Evolutionary conservation across 2,888 invertebrate genomes (phyloP).

Genomic region (Epinotia brunnichana): DNA sequence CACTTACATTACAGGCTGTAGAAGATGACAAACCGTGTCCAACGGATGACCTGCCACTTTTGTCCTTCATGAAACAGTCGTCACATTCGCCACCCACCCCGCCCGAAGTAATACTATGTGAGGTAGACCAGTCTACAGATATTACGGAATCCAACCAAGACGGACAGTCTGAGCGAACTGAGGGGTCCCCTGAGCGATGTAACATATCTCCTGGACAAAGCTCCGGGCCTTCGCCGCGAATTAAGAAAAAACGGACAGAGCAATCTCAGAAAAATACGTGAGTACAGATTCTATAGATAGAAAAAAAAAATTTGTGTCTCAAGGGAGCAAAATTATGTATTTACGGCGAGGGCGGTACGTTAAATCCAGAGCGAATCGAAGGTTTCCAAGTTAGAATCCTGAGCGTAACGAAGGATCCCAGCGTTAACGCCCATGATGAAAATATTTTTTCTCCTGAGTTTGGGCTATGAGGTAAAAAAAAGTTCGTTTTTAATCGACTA

Average conservation of each 20-base stretch:
- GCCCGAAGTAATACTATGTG: neutral
- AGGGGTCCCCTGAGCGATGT: constrained; percentile 8
- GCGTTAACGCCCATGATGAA: too few species aligned
- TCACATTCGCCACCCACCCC: neutral
- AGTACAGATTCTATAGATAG: neutral
- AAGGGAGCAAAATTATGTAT: too few species aligned
- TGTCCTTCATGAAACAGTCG: neutral
- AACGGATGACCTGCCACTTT: neutral
- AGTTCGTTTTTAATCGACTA: too few species aligned
- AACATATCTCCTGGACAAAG: neutral
- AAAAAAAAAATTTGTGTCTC: too few species aligned
- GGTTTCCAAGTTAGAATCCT: too few species aligned
- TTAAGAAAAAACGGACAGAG: neutral
- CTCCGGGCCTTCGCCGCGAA: neutral
- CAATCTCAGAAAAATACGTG: neutral
- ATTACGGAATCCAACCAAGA: neutral
- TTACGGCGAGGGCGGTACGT: too few species aligned
- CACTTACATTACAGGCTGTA: neutral
- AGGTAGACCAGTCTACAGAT: neutral
- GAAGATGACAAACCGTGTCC: neutral
- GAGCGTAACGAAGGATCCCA: too few species aligned
- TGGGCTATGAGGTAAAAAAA: too few species aligned
- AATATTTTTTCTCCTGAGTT: too few species aligned
- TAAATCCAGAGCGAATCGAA: too few species aligned
- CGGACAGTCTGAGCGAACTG: neutral